Conservation (phyloP, 2,797 vertebrate genomes). For the Geotrypetes seraphini region DNA sequence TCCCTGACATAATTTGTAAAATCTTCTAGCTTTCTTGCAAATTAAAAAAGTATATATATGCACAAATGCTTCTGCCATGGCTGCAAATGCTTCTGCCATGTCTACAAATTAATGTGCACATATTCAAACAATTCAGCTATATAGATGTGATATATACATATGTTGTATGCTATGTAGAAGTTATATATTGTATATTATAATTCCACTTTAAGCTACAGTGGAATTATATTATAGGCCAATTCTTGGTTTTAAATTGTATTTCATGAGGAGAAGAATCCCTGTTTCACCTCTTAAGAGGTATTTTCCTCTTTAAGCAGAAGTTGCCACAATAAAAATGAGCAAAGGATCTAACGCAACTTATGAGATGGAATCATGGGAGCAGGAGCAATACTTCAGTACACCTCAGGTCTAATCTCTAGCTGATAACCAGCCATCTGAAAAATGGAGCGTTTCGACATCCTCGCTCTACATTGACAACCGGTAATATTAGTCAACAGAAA, state of each 20-base stretch:
- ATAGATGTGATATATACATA: no score
- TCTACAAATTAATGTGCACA: no score
- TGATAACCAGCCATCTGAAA: constrained; percentile 4
- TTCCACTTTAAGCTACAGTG: no score
- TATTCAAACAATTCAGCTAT: no score
- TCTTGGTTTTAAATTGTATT: neutral
- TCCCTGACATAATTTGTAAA: no score
- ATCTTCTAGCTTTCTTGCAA: no score
- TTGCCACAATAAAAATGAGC: constrained; percentile 1
- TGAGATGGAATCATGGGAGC: neutral
- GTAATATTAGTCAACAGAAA: constrained; percentile 13
- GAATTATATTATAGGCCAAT: neutral
- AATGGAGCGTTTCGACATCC: neutral
- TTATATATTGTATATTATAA: no score
- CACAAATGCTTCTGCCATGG: no score
- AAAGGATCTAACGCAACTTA: constrained; percentile 3
- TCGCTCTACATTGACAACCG: no score
- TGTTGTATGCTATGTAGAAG: no score
- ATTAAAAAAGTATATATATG: no score
- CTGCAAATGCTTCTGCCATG: no score
- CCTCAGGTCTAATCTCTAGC: neutral
- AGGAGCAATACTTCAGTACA: neutral
- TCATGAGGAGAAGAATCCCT: neutral
- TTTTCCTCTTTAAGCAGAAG: neutral
- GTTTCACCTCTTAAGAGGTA: neutral